These are phyloP conservation scores for Dipodomys spectabilis DNA, from an alignment of 2,113 vertebrate species.

Conservation along the genomic window DNA sequence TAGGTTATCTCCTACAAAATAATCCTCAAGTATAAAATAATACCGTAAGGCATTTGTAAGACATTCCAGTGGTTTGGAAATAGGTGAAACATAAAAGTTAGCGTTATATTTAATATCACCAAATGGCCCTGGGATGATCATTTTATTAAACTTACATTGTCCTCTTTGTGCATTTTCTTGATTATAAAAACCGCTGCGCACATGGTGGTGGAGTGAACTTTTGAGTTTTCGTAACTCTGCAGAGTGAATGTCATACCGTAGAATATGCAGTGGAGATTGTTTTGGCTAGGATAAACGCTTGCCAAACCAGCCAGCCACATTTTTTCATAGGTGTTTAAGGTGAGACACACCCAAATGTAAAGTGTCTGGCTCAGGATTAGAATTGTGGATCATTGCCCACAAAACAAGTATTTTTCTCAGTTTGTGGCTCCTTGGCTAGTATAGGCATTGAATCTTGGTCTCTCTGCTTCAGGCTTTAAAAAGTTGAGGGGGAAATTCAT, in stretches of 20 bases:
- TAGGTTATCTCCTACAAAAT: neutral
- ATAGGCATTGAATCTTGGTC: neutral
- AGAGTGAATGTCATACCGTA: rapidly evolving
- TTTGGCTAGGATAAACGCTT: neutral
- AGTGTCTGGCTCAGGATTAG: constrained; percentile 28
- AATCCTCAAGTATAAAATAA: neutral
- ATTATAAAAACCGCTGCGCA: neutral
- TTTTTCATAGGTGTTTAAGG: constrained; percentile 62
- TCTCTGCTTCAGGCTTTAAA: neutral
- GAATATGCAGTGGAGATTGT: neutral
- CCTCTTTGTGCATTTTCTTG: neutral
- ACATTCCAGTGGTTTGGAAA: neutral
- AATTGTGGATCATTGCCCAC: constrained; percentile 20
- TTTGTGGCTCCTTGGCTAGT: neutral
- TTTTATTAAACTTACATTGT: neutral
- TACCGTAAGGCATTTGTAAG: neutral
- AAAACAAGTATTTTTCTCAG: constrained; percentile 55
- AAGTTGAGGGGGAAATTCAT: neutral
- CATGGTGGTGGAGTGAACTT: neutral
- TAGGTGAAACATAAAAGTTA: neutral
- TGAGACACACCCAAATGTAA: constrained; percentile 50
- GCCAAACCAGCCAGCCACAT: constrained; percentile 52
- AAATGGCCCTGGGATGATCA: neutral
- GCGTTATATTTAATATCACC: neutral
- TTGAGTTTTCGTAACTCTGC: neutral